phyloP scores from a whole-genome alignment of 2,113 vertebrate genomes.

The Notothenia rossii region DNA sequence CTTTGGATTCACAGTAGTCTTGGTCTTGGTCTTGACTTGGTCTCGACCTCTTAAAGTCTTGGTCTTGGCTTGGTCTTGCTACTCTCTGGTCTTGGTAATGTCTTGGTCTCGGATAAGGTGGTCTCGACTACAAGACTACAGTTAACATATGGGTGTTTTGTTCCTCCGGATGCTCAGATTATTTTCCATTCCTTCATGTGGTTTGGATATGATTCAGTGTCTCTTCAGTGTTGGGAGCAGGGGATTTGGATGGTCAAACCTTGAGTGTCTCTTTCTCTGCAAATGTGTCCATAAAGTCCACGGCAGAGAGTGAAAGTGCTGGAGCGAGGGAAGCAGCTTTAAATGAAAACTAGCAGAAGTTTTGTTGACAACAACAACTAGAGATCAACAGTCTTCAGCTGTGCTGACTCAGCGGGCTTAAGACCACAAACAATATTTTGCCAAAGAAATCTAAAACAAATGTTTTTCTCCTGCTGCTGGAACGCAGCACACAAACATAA shows the following conservation, averaged over 20 bases:
- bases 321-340: not conserved
- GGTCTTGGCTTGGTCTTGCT: no score
- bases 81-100: no score
- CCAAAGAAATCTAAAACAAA: slow-evolving; percentile 6
- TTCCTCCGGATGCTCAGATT: not conserved
- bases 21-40: no score
- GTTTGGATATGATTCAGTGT: slow-evolving; percentile 12
- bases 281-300: slow-evolving; percentile 9
- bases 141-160: not conserved
- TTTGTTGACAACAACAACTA: not conserved
- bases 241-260: no score
- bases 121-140: not conserved
- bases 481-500: not conserved
- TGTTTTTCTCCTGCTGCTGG: slow-evolving; percentile 2
- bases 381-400: not conserved
- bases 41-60: no score
- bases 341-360: not conserved
- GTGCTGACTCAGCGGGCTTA: not conserved
- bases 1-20: no score
- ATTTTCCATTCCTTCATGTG: not conserved
- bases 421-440: slow-evolving; percentile 18
- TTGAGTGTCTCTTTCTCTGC: not conserved
- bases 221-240: no score
- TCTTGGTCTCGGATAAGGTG: no score
- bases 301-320: not conserved